Evolutionary conservation across 2,888 invertebrate species (phyloP).

Genomic region (Hydroisotoma schaefferi): DNA sequence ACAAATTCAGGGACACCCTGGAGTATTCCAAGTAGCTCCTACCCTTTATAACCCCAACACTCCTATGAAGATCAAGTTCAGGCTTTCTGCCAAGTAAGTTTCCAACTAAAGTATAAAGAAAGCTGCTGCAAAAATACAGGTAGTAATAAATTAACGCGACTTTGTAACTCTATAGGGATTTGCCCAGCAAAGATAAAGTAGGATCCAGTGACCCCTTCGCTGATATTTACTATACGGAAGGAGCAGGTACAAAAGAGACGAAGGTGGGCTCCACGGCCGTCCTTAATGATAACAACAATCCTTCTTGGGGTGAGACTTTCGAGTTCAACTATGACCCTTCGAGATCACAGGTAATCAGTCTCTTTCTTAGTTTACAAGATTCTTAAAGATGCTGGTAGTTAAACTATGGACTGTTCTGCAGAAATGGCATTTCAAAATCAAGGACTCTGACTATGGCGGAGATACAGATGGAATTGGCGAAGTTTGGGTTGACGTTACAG

Average conservation of each 20-base stretch:
- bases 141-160: neutral
- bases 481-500: constrained; percentile 32
- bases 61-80: constrained; percentile 26
- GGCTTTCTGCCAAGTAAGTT: constrained; percentile 29
- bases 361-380: neutral
- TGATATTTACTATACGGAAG: constrained; percentile 31
- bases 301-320: constrained; percentile 32
- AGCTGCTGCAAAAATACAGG: neutral
- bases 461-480: constrained; percentile 36
- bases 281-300: constrained; percentile 30
- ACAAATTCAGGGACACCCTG: constrained; percentile 10
- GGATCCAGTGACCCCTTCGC: constrained; percentile 35
- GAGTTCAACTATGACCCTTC: constrained; percentile 34
- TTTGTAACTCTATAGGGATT: constrained; percentile 16
- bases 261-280: constrained; percentile 21
- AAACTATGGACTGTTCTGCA: constrained; percentile 8
- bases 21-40: neutral
- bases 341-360: constrained; percentile 26
- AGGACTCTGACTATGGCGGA: constrained; percentile 33
- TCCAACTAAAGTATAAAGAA: neutral
- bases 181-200: constrained; percentile 35
- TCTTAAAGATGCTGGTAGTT: neutral
- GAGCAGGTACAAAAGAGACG: constrained; percentile 25
- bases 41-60: neutral
- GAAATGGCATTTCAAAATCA: constrained; percentile 36